Percentiles rank a stretch among this genome's conserved stretches.
These are phyloP conservation scores for Actinernus sp. DNA, from an alignment of 92 coral and sea anemone genomes.

Conservation along the genomic window DNA sequence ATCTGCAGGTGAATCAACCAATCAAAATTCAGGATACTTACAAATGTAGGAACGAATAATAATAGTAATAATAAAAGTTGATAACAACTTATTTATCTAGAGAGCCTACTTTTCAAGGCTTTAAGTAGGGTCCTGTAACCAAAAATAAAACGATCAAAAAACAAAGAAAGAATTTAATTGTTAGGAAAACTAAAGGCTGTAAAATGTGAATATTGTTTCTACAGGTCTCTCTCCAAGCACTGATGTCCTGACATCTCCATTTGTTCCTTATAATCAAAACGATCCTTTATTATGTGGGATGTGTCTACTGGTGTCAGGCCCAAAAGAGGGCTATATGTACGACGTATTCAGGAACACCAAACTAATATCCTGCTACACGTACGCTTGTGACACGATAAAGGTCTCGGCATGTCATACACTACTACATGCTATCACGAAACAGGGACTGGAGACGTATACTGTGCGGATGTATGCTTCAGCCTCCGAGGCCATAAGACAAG, in stretches of 20 bases:
- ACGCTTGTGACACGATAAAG: conserved; percentile 76
- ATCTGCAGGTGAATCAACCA: no score
- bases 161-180: no score
- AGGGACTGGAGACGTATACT: conserved; percentile 90
- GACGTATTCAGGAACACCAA: conserved; percentile 69
- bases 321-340: conserved; percentile 89
- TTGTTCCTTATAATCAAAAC: conserved; percentile 29
- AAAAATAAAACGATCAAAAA: no score
- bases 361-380: conserved; percentile 78
- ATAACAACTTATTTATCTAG: no score
- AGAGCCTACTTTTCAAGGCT: no score
- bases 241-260: conserved; percentile 44
- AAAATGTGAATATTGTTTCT: not conserved
- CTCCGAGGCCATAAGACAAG: conserved; percentile 64
- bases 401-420: conserved; percentile 73
- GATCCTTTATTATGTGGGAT: conserved; percentile 85
- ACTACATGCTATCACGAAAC: conserved; percentile 86
- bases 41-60: no score
- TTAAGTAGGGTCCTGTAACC: no score
- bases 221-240: conserved; percentile 54
- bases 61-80: no score
- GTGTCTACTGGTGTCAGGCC: conserved; percentile 90
- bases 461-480: conserved; percentile 92
- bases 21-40: no score
- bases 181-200: no score